A percentile compares a stretch with the other conserved stretches of the same genome.
Conservation (phyloP, 2,113 vertebrate genomes). For the Channa maculata region DNA sequence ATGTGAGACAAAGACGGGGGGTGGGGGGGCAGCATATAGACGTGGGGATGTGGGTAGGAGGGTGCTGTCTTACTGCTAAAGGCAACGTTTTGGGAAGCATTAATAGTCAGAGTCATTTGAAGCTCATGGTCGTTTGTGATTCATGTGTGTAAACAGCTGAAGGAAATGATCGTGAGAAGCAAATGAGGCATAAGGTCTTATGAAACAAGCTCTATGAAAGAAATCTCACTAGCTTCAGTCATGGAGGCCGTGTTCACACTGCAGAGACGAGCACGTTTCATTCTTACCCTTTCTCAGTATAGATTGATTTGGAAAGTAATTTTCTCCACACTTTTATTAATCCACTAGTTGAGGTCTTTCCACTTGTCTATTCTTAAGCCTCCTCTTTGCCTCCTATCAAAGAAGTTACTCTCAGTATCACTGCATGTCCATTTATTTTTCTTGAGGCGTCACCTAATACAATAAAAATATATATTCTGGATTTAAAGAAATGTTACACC, state of each 20-base stretch:
- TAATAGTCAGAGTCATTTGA: conserved; percentile 37
- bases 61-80: conserved; percentile 16
- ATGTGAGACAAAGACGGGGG: background rate
- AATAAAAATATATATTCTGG: too few relatives aligned
- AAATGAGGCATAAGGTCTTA: conserved; percentile 20
- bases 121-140: conserved; percentile 42
- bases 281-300: too few relatives aligned
- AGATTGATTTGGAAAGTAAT: too few relatives aligned
- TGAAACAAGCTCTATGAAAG: background rate
- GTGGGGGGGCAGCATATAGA: background rate
- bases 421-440: too few relatives aligned
- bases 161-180: conserved; percentile 27
- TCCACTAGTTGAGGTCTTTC: too few relatives aligned
- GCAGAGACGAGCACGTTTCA: background rate
- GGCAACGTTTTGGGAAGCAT: conserved; percentile 13
- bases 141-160: conserved; percentile 50
- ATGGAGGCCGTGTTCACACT: background rate
- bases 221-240: background rate
- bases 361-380: too few relatives aligned
- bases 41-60: conserved; percentile 6
- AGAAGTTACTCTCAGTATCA: too few relatives aligned
- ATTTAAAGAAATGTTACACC: too few relatives aligned
- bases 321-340: too few relatives aligned
- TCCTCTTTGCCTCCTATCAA: too few relatives aligned
- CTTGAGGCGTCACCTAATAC: too few relatives aligned